Base-by-base conservation (phyloP, 2,888 invertebrate genomes). In the Drosophila atripex region DNA sequence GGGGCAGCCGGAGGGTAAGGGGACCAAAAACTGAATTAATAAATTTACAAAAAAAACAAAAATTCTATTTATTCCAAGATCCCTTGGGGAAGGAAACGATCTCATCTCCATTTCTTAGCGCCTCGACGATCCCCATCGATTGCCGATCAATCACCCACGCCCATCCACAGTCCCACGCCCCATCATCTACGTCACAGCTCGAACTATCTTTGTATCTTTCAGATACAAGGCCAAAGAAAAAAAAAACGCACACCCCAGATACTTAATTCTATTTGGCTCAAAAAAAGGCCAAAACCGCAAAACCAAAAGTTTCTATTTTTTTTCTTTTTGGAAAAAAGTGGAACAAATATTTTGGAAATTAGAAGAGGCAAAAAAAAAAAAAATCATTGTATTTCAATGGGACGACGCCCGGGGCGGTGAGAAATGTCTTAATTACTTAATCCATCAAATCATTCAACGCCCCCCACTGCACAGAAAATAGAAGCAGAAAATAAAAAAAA, bases 281-380 rank as follows among this genome's bases (percentile, higher is more conserved):
- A 51, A 64, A 64, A 64, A 69, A 79, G 64, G 63, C 76, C 70
- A 72, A 52, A 53, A 57, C 68, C 60, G 68, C 59, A 68, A 51
- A 58, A 51, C 51, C 38, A 59, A 21, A 23, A 56, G 16, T n/a
- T 35, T 35, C n/a, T 5, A n/a, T 12, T 39, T 14, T 14, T 14
- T 39, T 39, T 14, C 8, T 14, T 39, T 23, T 28, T 12, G 35
- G 43, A 58, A 73, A 70, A 70, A 82, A 87, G 53, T 82, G 71
- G 80, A 56, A 76, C 86, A 80, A 82, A 80, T 86, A 82, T 85
- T 41, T 86, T 88, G 77, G 86, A 88, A 85, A 80, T 82, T 78
- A 68, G 80, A 84, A 66, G 18, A 18, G n/a, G n/a, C n/a, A n/a
- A n/a, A n/a, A n/a, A n/a, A n/a, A n/a, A 18, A 18, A 18, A 18